Conservation (phyloP, 2,797 vertebrate species). For the Peromyscus nudipes region DNA sequence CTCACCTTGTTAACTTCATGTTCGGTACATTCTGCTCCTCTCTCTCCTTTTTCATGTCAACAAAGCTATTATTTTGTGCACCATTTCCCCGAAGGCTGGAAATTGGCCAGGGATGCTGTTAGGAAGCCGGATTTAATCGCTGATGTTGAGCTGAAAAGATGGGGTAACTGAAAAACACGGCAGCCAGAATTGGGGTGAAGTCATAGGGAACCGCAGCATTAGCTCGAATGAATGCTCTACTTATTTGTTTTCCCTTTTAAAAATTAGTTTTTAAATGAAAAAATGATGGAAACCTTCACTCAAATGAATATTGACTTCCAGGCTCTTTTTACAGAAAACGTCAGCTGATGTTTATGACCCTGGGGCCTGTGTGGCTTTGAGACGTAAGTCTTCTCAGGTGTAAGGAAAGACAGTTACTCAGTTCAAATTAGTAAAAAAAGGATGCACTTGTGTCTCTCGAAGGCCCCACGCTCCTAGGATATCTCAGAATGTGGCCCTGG, state of each 20-base stretch:
- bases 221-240: background rate
- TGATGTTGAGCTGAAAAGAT: background rate
- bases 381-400: background rate
- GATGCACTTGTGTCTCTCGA: background rate
- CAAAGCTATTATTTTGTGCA: conserved; percentile 56
- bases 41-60: conserved; percentile 19
- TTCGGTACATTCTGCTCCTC: background rate
- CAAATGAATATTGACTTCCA: background rate
- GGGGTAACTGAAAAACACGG: background rate
- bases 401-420: background rate
- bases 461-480: background rate
- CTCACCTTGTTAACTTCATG: background rate
- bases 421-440: background rate
- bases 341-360: background rate
- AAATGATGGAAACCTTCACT: background rate
- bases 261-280: conserved; percentile 49
- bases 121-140: conserved; percentile 47
- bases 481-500: background rate
- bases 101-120: background rate
- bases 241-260: background rate
- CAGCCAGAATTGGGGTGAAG: background rate
- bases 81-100: background rate
- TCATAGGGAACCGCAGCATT: background rate
- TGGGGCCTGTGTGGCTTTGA: background rate
- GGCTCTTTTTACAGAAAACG: background rate